Conservation (phyloP, 2,113 vertebrate species). For the Orycteropus afer region DNA sequence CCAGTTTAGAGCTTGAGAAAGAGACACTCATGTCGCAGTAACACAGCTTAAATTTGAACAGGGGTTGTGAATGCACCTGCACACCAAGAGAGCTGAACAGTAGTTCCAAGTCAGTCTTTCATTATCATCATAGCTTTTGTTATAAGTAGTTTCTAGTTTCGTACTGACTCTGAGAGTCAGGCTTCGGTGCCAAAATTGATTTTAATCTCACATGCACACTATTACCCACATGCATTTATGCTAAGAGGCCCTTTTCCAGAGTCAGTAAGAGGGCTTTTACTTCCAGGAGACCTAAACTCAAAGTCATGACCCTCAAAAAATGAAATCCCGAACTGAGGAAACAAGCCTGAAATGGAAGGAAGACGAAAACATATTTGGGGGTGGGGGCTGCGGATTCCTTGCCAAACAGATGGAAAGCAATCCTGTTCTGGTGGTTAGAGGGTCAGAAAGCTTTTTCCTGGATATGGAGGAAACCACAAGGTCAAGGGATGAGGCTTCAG, state of each 20-base stretch:
- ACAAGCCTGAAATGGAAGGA: slow-evolving; percentile 38
- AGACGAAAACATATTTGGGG: neutral
- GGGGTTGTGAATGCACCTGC: neutral
- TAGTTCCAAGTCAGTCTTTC: slow-evolving; percentile 16
- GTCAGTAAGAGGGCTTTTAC: neutral
- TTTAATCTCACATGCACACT: neutral
- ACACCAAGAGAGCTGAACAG: neutral
- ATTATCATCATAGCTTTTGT: neutral
- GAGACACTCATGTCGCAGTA: neutral
- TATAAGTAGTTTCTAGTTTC: neutral
- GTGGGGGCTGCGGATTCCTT: neutral
- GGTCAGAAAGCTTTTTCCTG: neutral
- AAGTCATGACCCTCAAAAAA: slow-evolving; percentile 38
- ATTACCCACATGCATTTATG: neutral
- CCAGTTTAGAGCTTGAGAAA: neutral
- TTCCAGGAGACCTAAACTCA: neutral
- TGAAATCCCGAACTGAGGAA: slow-evolving; percentile 10
- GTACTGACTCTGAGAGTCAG: neutral
- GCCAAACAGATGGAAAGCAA: neutral
- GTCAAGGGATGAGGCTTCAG: neutral
- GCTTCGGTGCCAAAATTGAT: neutral
- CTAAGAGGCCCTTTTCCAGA: slow-evolving; percentile 38
- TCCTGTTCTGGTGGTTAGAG: neutral
- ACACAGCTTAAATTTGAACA: slow-evolving; percentile 1
- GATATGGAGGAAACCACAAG: neutral